Base-by-base conservation (phyloP, 2,113 vertebrate genomes). In the Choloepus hoffmanni region DNA sequence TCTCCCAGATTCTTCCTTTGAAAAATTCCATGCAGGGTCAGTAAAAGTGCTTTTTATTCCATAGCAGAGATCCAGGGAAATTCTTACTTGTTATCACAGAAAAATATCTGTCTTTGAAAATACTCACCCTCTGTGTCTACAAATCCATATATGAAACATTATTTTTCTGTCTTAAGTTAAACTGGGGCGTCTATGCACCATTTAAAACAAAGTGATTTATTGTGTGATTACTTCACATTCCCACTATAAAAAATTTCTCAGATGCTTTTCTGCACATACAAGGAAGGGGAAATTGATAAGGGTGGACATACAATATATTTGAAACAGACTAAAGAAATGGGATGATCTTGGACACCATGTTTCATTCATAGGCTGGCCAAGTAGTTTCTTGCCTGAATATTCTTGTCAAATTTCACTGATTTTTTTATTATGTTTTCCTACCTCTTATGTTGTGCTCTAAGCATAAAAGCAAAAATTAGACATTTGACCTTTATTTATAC, bases 241-340 rank as follows among this genome's bases (percentile, higher is more conserved):
- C 36, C 36, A 36, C 36, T 36, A 36, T 36, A 36, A 36, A 36
- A 36, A 36, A 36, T 63, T 21, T 77, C 19, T 72, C 26, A 79
- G 48, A 58, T 4, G 84, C 45, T 30, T 40, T 76, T n/a, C 36
- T 77, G 28, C 12, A 65, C 6, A 33, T 18, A 26, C 2, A 60
- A 86, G 14, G 33, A 30, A 58, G 73, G 3, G 36, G 33, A 73
- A 65, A 67, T 3, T 85, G 1, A 4, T 55, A 86, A 55, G 15
- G 0, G 18, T 18, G 21, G 2, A 50, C 14, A 21, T 0, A 30
- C 4, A 60, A 26, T n/a, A 36, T 36, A 55, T 1, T 4, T 30
- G 21, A 8, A 30, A 12, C 15, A 65, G 16, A 33, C 55, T 26
- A 2, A 7, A 70, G 33, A 68, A 24, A 4, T 43, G 2, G 3